phyloP scores from a whole-genome alignment of 2,797 vertebrate species.

The Allobates femoralis region DNA sequence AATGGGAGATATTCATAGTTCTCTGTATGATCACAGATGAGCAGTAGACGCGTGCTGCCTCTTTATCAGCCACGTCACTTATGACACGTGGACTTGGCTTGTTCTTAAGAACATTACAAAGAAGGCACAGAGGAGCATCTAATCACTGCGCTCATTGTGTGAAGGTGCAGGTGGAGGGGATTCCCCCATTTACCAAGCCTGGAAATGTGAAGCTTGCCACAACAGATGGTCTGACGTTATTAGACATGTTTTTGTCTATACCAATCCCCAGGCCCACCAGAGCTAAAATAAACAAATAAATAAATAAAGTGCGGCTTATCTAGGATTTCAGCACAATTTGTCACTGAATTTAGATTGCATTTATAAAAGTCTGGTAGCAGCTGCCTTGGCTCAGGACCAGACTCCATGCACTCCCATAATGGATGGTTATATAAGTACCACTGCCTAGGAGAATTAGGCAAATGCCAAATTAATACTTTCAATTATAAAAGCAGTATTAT shows the following conservation, averaged over 20 bases:
- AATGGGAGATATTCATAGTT: not conserved
- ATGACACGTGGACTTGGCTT: not conserved
- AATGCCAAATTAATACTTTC: slow-evolving; percentile 65
- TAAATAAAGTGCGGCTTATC: slow-evolving; percentile 72
- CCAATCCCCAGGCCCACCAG: slow-evolving; percentile 69
- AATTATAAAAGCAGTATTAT: slow-evolving; percentile 62
- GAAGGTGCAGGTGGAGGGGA: slow-evolving; percentile 64
- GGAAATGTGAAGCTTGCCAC: slow-evolving; percentile 67
- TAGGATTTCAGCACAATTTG: slow-evolving; percentile 77
- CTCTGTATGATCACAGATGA: too few relatives aligned
- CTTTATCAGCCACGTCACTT: not conserved
- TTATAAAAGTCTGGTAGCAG: slow-evolving; percentile 69
- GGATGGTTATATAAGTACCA: slow-evolving; percentile 70
- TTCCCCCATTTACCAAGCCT: slow-evolving; percentile 69
- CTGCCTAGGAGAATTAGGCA: slow-evolving; percentile 51
- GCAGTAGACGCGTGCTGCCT: too few relatives aligned
- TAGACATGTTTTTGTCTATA: slow-evolving; percentile 68
- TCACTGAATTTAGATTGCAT: slow-evolving; percentile 74
- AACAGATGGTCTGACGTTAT: slow-evolving; percentile 79
- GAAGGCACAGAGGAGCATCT: not conserved
- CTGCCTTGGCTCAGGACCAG: slow-evolving; percentile 69
- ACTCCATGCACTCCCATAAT: slow-evolving; percentile 66
- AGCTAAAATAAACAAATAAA: slow-evolving; percentile 69
- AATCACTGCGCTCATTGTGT: slow-evolving; percentile 12
- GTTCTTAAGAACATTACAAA: not conserved